Evolutionary conservation across 2,888 invertebrate species (phyloP).

Genomic region (Steinernema carpocapsae): DNA sequence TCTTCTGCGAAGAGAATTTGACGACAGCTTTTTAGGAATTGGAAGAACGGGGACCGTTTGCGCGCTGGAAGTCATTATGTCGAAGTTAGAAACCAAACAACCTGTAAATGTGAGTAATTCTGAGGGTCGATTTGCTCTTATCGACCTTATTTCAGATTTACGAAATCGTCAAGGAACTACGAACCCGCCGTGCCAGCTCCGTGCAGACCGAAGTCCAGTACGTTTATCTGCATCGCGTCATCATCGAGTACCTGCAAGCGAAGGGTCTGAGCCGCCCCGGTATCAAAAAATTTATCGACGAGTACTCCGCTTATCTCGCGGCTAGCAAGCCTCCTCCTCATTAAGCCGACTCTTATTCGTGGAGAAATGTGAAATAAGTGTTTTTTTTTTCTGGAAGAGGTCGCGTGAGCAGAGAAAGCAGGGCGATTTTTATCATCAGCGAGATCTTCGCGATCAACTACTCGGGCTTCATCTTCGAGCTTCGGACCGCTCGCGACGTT

Average conservation of each 20-base stretch:
- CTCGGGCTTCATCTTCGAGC: not conserved
- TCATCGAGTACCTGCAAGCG: slow-evolving; percentile 40
- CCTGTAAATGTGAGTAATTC: slow-evolving; percentile 31
- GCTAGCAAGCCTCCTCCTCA: too few species aligned
- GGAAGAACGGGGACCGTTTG: slow-evolving; percentile 39
- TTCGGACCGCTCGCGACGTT: not conserved
- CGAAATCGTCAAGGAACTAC: slow-evolving; percentile 38
- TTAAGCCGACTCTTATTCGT: too few species aligned
- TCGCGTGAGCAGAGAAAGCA: not conserved
- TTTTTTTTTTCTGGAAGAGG: not conserved
- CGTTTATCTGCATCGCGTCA: slow-evolving; percentile 39
- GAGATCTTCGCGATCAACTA: not conserved
- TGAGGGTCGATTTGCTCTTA: too few species aligned
- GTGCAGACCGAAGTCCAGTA: slow-evolving; percentile 42
- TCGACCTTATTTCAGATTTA: slow-evolving; percentile 29
- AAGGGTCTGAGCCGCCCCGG: slow-evolving; percentile 16
- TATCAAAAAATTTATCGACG: not conserved
- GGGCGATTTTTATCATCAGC: not conserved
- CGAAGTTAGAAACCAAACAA: slow-evolving; percentile 14
- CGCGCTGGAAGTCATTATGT: slow-evolving; percentile 29
- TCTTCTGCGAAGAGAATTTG: too few species aligned
- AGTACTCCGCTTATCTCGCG: slow-evolving; percentile 5
- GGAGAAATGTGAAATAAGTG: too few species aligned
- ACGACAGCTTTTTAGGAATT: slow-evolving; percentile 33
- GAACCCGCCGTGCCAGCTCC: slow-evolving; percentile 34